Evolutionary conservation across 1,140 invertebrate species (phyloP).

Genomic region (Drosophila pandora): DNA sequence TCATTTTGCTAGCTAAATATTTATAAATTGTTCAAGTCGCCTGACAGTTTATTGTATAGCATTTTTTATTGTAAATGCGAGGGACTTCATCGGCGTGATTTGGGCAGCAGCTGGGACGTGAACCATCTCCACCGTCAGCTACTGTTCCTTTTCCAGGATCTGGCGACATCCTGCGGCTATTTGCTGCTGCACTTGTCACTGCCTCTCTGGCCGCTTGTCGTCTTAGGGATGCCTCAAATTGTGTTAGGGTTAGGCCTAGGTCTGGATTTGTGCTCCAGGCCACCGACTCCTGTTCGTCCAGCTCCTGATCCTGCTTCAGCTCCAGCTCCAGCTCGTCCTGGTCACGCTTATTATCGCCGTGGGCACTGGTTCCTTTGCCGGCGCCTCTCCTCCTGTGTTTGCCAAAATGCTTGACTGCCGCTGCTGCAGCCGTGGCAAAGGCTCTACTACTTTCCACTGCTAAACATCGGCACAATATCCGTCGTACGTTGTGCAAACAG

Average conservation of each 20-base stretch:
- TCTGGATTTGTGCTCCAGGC: constrained; percentile 59
- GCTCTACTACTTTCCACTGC: constrained; percentile 63
- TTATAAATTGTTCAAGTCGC: constrained; percentile 74
- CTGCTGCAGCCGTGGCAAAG: constrained; percentile 28
- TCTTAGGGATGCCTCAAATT: constrained; percentile 75
- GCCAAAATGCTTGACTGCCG: constrained; percentile 75
- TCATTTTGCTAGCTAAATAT: constrained; percentile 64
- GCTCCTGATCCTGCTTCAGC: constrained; percentile 15
- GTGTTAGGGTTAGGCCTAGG: constrained; percentile 76
- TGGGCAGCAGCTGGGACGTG: constrained; percentile 3
- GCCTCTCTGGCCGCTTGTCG: constrained; percentile 58
- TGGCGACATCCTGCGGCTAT: constrained; percentile 50
- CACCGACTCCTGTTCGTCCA: constrained; percentile 23
- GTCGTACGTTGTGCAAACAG: constrained; percentile 75
- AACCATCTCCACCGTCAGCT: background rate
- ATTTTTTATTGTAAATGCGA: constrained; percentile 43
- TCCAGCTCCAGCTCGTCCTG: constrained; percentile 34
- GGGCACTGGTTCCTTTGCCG: constrained; percentile 63
- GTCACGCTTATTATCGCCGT: constrained; percentile 76
- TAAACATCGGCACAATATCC: constrained; percentile 80
- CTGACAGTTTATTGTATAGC: constrained; percentile 33
- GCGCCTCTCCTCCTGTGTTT: constrained; percentile 64
- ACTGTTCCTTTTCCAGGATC: constrained; percentile 2
- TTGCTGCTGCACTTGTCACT: constrained; percentile 73
- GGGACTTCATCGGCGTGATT: constrained; percentile 58